A percentile compares a stretch with the other conserved stretches of the same genome.
These are phyloP conservation scores for Neoitamus cyanurus DNA, from an alignment of 2,888 invertebrate species.

Conservation along the genomic window DNA sequence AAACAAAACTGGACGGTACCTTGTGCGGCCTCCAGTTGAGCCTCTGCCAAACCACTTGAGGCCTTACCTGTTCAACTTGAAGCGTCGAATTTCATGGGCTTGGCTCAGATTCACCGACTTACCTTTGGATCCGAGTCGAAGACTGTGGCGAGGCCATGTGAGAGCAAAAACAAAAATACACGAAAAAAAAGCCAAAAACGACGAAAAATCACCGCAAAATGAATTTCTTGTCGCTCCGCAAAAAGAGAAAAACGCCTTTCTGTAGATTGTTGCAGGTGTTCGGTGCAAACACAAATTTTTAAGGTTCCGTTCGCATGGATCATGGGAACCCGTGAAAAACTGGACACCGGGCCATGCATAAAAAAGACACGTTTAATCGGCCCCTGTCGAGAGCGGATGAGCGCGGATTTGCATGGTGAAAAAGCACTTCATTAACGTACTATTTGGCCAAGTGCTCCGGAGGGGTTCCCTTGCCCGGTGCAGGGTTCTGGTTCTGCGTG, in stretches of 20 bases:
- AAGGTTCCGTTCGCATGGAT: constrained; percentile 45
- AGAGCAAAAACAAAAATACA: constrained; percentile 19
- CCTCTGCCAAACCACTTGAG: constrained; percentile 26
- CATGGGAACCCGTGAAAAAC: constrained; percentile 43
- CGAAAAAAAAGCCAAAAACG: constrained; percentile 4
- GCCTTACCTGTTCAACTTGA: constrained; percentile 20
- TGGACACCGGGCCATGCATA: constrained; percentile 7
- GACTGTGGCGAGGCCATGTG: constrained; percentile 23
- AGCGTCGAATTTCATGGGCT: constrained; percentile 44
- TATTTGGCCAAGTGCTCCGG: not conserved
- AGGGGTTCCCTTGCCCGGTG: too few species aligned
- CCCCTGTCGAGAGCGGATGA: constrained; percentile 1
- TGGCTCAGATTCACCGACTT: constrained; percentile 36
- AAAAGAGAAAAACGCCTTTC: constrained; percentile 26
- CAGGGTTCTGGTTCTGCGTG: not conserved
- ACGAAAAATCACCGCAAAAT: constrained; percentile 46
- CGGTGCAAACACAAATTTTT: constrained; percentile 45
- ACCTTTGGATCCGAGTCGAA: constrained; percentile 28
- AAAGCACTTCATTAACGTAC: constrained; percentile 16
- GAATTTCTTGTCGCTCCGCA: constrained; percentile 39
- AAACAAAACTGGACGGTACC: not conserved
- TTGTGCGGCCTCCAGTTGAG: constrained; percentile 19
- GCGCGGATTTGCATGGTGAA: constrained; percentile 4
- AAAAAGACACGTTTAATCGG: constrained; percentile 20
- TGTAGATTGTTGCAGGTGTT: constrained; percentile 47